These are phyloP conservation scores for Autographa gamma DNA, from an alignment of 2,888 invertebrate species.

Conservation along the genomic window DNA sequence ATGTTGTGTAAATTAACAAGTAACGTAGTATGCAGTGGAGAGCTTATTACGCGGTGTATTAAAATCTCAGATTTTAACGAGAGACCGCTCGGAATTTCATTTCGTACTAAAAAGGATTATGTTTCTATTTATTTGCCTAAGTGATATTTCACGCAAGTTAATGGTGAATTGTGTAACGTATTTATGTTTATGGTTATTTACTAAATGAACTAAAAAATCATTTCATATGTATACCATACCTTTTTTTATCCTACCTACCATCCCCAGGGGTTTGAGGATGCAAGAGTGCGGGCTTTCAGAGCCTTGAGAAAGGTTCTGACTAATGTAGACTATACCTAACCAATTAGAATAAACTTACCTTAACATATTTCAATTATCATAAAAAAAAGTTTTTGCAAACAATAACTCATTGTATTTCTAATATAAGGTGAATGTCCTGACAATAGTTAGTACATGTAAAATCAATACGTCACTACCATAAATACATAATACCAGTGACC, in stretches of 20 bases:
- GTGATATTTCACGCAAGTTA: background rate
- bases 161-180: too few species aligned
- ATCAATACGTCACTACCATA: conserved; percentile 33
- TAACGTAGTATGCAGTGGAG: conserved; percentile 39
- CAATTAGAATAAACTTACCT: too few species aligned
- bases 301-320: too few species aligned
- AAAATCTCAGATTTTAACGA: conserved; percentile 24
- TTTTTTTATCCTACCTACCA: too few species aligned
- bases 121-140: background rate
- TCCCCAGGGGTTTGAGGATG: too few species aligned
- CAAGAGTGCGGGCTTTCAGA: too few species aligned
- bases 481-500: conserved; percentile 10
- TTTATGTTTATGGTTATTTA: too few species aligned
- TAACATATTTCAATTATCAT: too few species aligned
- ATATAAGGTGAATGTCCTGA: conserved; percentile 6
- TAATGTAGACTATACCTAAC: too few species aligned
- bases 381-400: background rate
- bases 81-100: background rate
- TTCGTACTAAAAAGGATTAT: background rate
- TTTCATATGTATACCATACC: too few species aligned
- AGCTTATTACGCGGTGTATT: conserved; percentile 33
- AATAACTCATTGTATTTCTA: background rate
- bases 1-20: conserved; percentile 62
- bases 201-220: too few species aligned
- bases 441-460: conserved; percentile 23